phyloP scores from a whole-genome alignment of 2,797 vertebrate species.

The Enteromius thamalakanensis region DNA sequence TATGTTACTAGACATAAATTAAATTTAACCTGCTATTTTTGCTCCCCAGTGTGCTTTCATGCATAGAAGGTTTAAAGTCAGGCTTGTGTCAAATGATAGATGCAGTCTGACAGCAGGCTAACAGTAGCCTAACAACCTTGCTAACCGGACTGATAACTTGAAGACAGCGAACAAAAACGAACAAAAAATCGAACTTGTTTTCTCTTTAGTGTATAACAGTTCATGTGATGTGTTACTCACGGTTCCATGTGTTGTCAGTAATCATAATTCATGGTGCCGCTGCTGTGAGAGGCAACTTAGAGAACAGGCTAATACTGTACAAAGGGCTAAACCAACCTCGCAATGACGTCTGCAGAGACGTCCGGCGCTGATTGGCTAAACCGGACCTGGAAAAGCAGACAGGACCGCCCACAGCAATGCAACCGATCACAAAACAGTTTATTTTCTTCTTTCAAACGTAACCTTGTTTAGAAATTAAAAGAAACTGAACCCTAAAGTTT shows the following conservation, averaged over 20 bases:
- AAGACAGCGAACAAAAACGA: not conserved
- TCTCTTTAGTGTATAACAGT: not conserved
- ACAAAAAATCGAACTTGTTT: not conserved
- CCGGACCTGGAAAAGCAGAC: not conserved
- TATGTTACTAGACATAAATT: not conserved
- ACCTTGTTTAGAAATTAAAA: not conserved
- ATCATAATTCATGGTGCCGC: not conserved
- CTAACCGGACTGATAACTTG: not conserved
- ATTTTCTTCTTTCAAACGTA: not conserved
- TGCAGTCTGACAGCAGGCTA: conserved; percentile 28
- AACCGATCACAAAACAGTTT: not conserved
- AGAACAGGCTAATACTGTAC: conserved; percentile 16
- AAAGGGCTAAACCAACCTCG: conserved; percentile 20
- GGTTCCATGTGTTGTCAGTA: conserved; percentile 43
- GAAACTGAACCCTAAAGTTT: not conserved
- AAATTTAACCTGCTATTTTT: not conserved
- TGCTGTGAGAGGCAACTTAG: not conserved
- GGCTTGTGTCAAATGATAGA: not conserved
- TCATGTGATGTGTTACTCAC: conserved; percentile 43
- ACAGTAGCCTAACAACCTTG: conserved; percentile 13
- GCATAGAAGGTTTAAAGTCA: conserved; percentile 2
- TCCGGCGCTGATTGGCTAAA: conserved; percentile 31
- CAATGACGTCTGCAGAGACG: conserved; percentile 6
- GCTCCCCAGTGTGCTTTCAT: not conserved
- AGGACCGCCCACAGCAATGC: not conserved